phyloP scores from a whole-genome alignment of 2,113 vertebrate genomes.

The Dicentrarchus labrax region DNA sequence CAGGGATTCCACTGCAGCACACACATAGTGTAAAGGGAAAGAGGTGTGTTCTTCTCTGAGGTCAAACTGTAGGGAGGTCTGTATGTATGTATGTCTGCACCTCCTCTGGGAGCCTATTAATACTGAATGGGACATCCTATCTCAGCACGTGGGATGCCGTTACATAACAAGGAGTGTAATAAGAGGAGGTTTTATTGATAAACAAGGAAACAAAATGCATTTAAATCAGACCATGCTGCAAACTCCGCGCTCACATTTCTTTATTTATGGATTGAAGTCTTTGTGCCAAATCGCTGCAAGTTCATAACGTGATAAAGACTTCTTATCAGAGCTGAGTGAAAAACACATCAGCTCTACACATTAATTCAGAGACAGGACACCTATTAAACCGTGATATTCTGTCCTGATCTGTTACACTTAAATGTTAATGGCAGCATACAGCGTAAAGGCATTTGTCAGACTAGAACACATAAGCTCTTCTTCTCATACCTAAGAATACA shows the following conservation, averaged over 20 bases:
- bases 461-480: too few relatives aligned
- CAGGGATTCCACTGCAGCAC: neutral
- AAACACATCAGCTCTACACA: neutral
- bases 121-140: slow-evolving; percentile 41
- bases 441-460: neutral
- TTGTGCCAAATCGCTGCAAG: neutral
- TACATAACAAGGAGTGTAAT: slow-evolving; percentile 22
- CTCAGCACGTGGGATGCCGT: neutral
- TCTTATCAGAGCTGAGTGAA: slow-evolving; percentile 13
- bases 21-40: neutral
- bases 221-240: too few relatives aligned
- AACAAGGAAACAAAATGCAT: neutral
- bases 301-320: neutral
- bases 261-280: slow-evolving; percentile 27
- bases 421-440: neutral
- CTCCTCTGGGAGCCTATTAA: slow-evolving; percentile 36
- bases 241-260: neutral
- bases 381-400: too few relatives aligned
- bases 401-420: neutral
- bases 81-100: slow-evolving; percentile 9
- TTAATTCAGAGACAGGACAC: neutral
- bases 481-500: too few relatives aligned
- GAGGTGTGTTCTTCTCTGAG: neutral
- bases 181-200: slow-evolving; percentile 16
- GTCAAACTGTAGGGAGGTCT: neutral